Evolutionary conservation across 2,797 vertebrate species (phyloP).

Genomic region (Clamator glandarius): DNA sequence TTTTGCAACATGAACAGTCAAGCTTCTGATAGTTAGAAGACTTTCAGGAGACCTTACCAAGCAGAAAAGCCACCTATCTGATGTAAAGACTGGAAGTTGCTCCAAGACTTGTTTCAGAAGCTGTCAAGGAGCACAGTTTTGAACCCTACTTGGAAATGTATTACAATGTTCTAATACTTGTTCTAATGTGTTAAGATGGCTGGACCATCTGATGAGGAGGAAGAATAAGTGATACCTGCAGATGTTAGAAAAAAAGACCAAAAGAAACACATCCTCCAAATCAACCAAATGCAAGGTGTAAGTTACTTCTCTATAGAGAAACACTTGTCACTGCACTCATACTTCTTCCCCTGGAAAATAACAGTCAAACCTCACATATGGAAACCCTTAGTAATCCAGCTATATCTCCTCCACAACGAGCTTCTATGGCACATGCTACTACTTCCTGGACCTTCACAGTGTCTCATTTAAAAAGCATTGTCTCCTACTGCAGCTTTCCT

Average conservation of each 20-base stretch:
- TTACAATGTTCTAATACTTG: neutral
- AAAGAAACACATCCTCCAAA: neutral
- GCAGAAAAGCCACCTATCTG: neutral
- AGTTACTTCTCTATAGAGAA: neutral
- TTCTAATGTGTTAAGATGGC: neutral
- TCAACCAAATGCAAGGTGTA: neutral
- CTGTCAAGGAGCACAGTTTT: neutral
- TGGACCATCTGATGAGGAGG: neutral
- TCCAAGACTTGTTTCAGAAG: neutral
- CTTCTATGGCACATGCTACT: neutral
- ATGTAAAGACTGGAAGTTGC: neutral
- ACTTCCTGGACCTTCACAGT: neutral
- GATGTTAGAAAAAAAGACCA: neutral
- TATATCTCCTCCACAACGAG: neutral
- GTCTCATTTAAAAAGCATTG: neutral
- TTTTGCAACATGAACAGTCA: neutral
- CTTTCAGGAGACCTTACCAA: neutral
- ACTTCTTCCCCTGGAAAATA: conserved; percentile 20
- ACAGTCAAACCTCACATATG: neutral
- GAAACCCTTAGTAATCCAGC: conserved; percentile 26
- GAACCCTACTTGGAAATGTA: neutral
- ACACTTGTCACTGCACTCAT: neutral
- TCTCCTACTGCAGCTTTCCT: neutral
- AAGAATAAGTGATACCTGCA: neutral
- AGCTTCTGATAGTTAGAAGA: neutral